phyloP scores from a whole-genome alignment of 2,888 invertebrate genomes.

The Drosophila mimetica region DNA sequence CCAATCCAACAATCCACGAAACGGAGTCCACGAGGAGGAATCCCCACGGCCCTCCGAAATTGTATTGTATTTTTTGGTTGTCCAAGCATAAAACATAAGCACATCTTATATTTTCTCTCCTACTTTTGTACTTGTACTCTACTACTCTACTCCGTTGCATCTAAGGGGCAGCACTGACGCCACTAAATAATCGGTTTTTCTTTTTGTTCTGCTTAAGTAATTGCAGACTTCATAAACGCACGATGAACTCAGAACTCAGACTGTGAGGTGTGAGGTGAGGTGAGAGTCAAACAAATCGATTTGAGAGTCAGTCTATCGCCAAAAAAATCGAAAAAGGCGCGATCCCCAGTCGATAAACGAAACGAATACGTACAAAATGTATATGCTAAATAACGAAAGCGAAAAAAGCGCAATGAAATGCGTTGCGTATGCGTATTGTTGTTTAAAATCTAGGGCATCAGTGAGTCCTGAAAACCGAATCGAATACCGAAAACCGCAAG shows the following conservation, averaged over 20 bases:
- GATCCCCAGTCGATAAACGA: slow-evolving; percentile 35
- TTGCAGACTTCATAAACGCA: slow-evolving; percentile 83
- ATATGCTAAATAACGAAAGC: slow-evolving; percentile 25
- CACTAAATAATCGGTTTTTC: slow-evolving; percentile 84
- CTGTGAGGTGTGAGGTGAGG: slow-evolving; percentile 76
- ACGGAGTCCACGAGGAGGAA: slow-evolving; percentile 15
- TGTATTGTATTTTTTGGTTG: slow-evolving; percentile 28
- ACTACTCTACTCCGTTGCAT: slow-evolving; percentile 71
- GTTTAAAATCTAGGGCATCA: slow-evolving; percentile 45
- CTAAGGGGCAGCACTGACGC: slow-evolving; percentile 79
- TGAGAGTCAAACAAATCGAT: slow-evolving; percentile 78
- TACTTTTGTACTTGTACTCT: slow-evolving; percentile 57
- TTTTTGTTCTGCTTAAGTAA: slow-evolving; percentile 85
- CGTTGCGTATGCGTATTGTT: slow-evolving; percentile 15
- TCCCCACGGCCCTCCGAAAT: slow-evolving; percentile 19
- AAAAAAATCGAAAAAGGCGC: slow-evolving; percentile 44
- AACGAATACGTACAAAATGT: slow-evolving; percentile 22
- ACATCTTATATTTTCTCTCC: slow-evolving; percentile 62
- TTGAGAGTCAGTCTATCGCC: slow-evolving; percentile 49
- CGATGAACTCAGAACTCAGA: slow-evolving; percentile 78
- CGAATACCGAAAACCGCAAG: not conserved
- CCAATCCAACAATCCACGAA: slow-evolving; percentile 3
- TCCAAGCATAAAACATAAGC: slow-evolving; percentile 47
- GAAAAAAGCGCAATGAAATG: slow-evolving; percentile 19
- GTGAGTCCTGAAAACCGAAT: slow-evolving; percentile 16